Base-by-base conservation (phyloP, 2,888 invertebrate species). In the Rhagonycha fulva region DNA sequence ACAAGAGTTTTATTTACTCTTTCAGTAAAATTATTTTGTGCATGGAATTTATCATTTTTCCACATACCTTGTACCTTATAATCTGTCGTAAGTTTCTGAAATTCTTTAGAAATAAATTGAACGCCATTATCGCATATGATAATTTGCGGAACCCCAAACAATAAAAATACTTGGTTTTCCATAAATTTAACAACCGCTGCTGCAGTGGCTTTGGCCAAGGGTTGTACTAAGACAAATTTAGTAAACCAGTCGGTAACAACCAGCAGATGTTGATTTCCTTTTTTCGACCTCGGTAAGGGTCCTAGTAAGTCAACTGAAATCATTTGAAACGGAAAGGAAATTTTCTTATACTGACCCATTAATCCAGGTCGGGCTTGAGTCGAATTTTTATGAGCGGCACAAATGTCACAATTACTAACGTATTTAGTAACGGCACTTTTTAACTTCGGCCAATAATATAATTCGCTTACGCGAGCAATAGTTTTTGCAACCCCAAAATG, bases 401-500 rank as follows among this genome's bases (percentile, higher is more conserved):
- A 72, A 11, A 61, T 14, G 5, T 14, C 14, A 68, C 72, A 72
- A 9, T 62, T 47, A 7, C 19, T 0, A n/a, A 72, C 28, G 10
- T 68, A 68, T 9, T 24, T 60, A 11, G 10, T 68, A 26, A 80
- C 75, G 47, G 32, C 63, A 14, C 66, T 30, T 3, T 78, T n/a
- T 14, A 82, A 32, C 30, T 68, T 72, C 4, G 79, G 77, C 77
- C 77, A 77, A 71, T 78, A 82, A 76, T 82, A 82, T 4, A 79
- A 19, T 14, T 77, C 74, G n/a, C 61, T 70, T 30, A 82, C 77
- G 62, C 80, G 24, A 62, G 73, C 60, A 4, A 81, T 26, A 47
- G 82, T 82, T 77, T 81, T 82, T 14, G 71, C 79, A 23, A 81
- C 23, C 14, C 80, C 81, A 11, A 82, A 79, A 72, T 81, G 79